Base-by-base conservation (phyloP, 2,113 vertebrate species). In the Perca fluviatilis region DNA sequence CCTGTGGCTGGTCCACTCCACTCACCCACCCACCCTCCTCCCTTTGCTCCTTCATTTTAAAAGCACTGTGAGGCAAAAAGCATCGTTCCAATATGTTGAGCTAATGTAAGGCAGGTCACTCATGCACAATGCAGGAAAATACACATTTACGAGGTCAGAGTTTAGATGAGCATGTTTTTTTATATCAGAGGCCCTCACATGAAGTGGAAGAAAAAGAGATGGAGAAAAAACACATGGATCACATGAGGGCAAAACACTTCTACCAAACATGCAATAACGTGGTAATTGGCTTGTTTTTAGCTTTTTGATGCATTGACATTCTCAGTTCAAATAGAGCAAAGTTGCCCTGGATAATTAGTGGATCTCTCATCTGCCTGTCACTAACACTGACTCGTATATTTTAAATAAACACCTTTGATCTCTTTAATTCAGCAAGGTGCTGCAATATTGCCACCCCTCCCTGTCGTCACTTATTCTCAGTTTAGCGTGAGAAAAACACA, bases 361-460 rank as follows among this genome's bases (percentile, higher is more conserved):
- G 40, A 74, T 85, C 75, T 84, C 50, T 86, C 73, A 11, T 69
- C 67, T 47, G 19, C n/a, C 46, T 74, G 74, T 86, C 84, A 49
- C 69, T 67, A 67, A 74, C 69, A 78, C 83, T 15, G 82, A 61
- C 80, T 85, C 23, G 69, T 80, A 77, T 69, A 80, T 85, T 74
- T 73, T 51, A 51, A 43, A 77, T 23, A 74, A 91, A 85, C 73
- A 88, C 71, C 74, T 87, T 49, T 79, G 68, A 82, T 91, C n/a
- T 25, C 76, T 86, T 66, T 79, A 56, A 82, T 83, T 85, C 87
- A 64, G 40, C 16, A 0, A 70, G 68, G 72, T 51, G 80, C 30
- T 67, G 64, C 63, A 62, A 67, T 49, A 67, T 67, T 19, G 19
- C 51, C 71, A 50, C 54, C 53, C 72, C 16, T 61, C 54, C 56